These are phyloP conservation scores for Ophioninae sp. DNA, from an alignment of 2,888 invertebrate species.

Conservation along the genomic window DNA sequence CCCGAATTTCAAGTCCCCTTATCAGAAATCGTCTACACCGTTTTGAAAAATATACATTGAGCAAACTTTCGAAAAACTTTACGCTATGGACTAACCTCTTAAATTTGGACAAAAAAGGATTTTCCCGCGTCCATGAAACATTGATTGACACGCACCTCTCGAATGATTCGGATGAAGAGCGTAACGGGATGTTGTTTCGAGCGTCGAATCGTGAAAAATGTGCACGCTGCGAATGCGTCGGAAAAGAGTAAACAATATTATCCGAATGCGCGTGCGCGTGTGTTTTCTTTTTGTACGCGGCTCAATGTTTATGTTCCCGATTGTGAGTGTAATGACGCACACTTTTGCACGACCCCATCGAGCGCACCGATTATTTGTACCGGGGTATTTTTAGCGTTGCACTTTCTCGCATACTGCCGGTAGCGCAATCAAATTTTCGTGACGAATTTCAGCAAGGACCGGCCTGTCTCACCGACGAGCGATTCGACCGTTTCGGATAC, in stretches of 20 bases:
- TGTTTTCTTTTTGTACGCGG: neutral
- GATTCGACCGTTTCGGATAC: conserved; percentile 79
- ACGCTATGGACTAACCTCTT: too few relatives aligned
- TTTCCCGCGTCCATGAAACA: too few relatives aligned
- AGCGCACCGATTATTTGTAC: conserved; percentile 34
- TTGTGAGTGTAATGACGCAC: conserved; percentile 64
- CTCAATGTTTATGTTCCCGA: conserved; percentile 36
- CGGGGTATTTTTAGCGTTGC: neutral
- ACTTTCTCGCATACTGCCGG: neutral
- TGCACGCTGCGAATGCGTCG: neutral
- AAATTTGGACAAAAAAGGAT: too few relatives aligned
- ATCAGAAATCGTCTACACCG: too few relatives aligned
- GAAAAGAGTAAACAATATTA: neutral
- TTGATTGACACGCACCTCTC: neutral
- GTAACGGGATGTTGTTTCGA: neutral
- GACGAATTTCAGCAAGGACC: conserved; percentile 83
- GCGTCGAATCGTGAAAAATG: neutral
- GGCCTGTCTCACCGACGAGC: conserved; percentile 82
- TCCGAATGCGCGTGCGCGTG: conserved; percentile 5
- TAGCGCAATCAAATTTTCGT: neutral
- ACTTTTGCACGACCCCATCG: conserved; percentile 68
- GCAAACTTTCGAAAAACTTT: too few relatives aligned
- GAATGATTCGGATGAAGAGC: neutral
- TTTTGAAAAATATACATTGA: too few relatives aligned
- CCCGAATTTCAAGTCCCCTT: too few relatives aligned